Evolutionary conservation across 1,140 invertebrate genomes (phyloP), one percentile per base, ranked within the genome.

Genomic region (Camponotus floridanus): DNA sequence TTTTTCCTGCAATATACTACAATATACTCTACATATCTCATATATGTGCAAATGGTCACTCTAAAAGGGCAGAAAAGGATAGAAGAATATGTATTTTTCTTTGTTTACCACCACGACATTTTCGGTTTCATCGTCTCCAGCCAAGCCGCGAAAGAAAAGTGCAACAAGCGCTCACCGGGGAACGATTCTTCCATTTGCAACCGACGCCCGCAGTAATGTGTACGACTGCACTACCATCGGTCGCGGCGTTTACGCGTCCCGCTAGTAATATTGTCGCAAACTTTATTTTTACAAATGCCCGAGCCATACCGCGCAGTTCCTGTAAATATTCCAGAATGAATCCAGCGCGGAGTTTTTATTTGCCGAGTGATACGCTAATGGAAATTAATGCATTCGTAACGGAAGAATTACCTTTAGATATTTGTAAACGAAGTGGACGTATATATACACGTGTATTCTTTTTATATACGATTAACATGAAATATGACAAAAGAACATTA

Each of bases 131-230:
- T 73, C 59, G 48, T 76, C 39, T 21, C 48, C 36, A 45, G 51
- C 8, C 51, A 36, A 15, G 11, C 48, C 13, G 11, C 55, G 15
- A 21, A 71, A 79, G 51, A 67, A 81, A 73, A 21, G 78, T 33
- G 42, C 31, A 18, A 51, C 15, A 51, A 67, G 26, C 26, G 48
- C 36, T 48, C 59, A 45, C 59, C n/a, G 7, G 48, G 79, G 81
- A 76, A 42, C 45, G 51, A 88, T 86, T 89, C 55, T 67, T 88
- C 68, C 59, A 15, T n/a, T 11, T n/a, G 55, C 68, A 61, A 74
- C 26, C 68, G 68, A 5, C 62, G 76, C n/a, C 76, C 45, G 61
- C 62, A 45, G 42, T 42, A 70, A 80, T 80, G 70, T 39, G 78
- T 80, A 71, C 9, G 65, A 42, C 78, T 51, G 51, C 62, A 79